Conservation (phyloP, 1,140 invertebrate genomes). For the Dendroctonus ponderosae region DNA sequence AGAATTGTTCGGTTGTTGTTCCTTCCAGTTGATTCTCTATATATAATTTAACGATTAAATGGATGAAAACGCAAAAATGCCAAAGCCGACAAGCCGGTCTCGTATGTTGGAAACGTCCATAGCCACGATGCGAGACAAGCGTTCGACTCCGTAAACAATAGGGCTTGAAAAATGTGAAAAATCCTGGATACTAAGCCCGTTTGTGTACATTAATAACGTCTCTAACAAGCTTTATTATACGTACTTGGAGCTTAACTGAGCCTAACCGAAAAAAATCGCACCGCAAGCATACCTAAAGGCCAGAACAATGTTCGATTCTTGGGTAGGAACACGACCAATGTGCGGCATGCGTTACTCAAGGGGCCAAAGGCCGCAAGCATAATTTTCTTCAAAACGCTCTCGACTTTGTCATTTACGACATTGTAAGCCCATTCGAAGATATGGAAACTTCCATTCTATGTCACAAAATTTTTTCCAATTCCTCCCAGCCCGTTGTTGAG, state of each 20-base stretch:
- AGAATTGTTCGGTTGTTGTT: no score
- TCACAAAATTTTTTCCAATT: no score
- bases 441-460: no score
- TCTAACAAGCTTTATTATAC: conserved; percentile 24
- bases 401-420: no score
- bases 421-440: no score
- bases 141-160: conserved; percentile 9
- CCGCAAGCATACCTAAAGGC: neutral
- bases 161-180: conserved; percentile 18
- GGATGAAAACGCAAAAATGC: no score
- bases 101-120: no score
- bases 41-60: no score
- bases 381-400: neutral
- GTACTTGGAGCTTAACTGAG: conserved; percentile 18
- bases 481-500: no score
- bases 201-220: conserved; percentile 20
- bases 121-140: no score
- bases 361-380: conserved; percentile 1
- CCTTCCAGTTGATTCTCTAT: no score
- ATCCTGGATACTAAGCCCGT: conserved; percentile 7
- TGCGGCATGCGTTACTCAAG: conserved; percentile 12
- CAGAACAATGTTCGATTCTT: conserved; percentile 19
- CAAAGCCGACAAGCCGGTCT: no score
- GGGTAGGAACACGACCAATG: conserved; percentile 9
- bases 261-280: conserved; percentile 13